A percentile compares a stretch with the other conserved stretches of the same genome.
phyloP scores from a whole-genome alignment of 2,113 vertebrate genomes.

The Alaudala cheleensis region DNA sequence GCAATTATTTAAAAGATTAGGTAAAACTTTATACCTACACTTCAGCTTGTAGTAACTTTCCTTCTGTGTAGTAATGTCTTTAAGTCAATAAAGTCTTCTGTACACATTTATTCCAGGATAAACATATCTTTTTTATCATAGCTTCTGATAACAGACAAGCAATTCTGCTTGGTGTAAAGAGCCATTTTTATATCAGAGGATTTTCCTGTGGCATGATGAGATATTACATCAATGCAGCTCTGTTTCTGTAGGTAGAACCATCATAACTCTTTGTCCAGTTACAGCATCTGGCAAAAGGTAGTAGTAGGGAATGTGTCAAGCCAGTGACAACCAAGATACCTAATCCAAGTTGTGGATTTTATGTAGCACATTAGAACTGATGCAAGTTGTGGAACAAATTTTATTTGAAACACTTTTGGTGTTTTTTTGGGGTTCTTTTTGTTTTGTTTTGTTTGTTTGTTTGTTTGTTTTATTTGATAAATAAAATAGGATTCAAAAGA shows the following conservation, averaged over 20 bases:
- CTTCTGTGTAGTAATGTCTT: not conserved
- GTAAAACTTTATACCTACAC: not conserved
- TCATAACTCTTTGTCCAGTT: not conserved
- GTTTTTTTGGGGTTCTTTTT: not conserved
- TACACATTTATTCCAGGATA: not conserved
- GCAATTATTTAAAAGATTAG: not conserved
- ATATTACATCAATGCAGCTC: not conserved
- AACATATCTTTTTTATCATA: not conserved
- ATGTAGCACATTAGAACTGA: not conserved
- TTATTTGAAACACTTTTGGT: not conserved
- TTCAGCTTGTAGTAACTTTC: not conserved
- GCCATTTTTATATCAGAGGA: not conserved
- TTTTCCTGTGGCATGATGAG: not conserved
- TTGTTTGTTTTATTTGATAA: not conserved
- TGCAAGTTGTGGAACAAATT: not conserved
- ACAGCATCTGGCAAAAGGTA: not conserved
- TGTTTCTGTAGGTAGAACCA: not conserved
- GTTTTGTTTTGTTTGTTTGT: too few species aligned
- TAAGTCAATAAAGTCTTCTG: not conserved
- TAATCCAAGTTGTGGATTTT: not conserved
- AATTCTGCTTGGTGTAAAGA: not conserved
- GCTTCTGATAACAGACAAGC: not conserved
- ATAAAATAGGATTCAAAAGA: not conserved
- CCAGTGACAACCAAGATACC: not conserved
- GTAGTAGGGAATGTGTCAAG: not conserved